Evolutionary conservation across 2,888 invertebrate genomes (phyloP).

Genomic region (Brachylomia viminalis): DNA sequence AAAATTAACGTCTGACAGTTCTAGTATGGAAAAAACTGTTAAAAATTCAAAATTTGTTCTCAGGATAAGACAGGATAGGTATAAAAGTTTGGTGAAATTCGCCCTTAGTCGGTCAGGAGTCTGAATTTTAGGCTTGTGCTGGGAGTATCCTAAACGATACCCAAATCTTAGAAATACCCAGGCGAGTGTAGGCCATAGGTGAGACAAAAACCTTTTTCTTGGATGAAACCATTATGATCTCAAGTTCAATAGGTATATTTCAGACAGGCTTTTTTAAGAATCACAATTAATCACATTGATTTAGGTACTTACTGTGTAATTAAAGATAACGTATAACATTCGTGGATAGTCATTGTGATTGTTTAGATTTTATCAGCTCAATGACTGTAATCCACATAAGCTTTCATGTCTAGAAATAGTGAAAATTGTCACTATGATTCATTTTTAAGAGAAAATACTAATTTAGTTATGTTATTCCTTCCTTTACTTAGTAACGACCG

Average conservation of each 20-base stretch:
- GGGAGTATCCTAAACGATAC: background rate
- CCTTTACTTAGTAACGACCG: background rate
- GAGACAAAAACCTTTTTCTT: background rate
- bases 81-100: too few relatives aligned
- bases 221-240: background rate
- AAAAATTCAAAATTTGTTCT: too few relatives aligned
- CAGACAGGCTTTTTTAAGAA: too few relatives aligned
- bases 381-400: slow-evolving; percentile 15
- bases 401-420: slow-evolving; percentile 9
- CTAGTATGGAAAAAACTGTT: too few relatives aligned
- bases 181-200: too few relatives aligned
- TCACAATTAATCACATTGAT: background rate
- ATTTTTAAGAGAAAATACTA: slow-evolving; percentile 7
- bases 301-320: background rate
- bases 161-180: background rate
- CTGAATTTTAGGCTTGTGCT: background rate
- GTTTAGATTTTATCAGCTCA: slow-evolving; percentile 17
- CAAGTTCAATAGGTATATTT: too few relatives aligned
- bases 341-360: slow-evolving; percentile 22
- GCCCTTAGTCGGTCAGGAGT: background rate
- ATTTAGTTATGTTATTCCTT: background rate
- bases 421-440: slow-evolving; percentile 14
- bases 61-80: too few relatives aligned
- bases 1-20: too few relatives aligned
- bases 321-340: background rate